Evolutionary conservation across 1,140 invertebrate species (phyloP), one percentile per base, ranked within the genome.

Genomic region (Diorhabda sublineata): DNA sequence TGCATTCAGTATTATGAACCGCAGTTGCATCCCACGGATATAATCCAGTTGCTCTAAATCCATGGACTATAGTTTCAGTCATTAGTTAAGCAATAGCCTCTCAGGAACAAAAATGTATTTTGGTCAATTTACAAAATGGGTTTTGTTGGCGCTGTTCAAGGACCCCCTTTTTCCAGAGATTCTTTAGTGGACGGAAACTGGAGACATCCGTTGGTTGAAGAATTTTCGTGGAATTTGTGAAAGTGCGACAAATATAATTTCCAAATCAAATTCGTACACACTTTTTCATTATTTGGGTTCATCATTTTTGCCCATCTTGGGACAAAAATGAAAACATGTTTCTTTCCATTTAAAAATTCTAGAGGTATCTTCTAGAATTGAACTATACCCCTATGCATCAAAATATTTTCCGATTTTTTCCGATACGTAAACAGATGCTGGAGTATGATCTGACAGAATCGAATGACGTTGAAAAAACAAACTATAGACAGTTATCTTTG

Each of bases 351-450:
- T 66, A 9, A 66, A 45, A 9, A 60, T 52, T 52, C 71, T 60
- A 43, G 64, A 67, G 45, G 70, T 70, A 61, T 77, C 71, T 42
- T 73, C 41, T 44, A 81, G 61, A 58, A 80, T 70, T 64, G 75
- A 69, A 9, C 45, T 3, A 64, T 57, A 72, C 11, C 67, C 60
- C 66, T 74, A 69, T 45, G 73, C 69, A 6, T 47, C n/a, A 68
- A 82, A 82, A 79, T 79, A 81, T 5, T 71, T 67, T 71, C 69
- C 71, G 11, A 80, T 75, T 68, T 76, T 67, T 47, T 70, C 57
- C 67, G 26, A 26, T 26, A 26, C 26, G 26, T 26, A 26, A 26
- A 59, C 56, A 7, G 42, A 5, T 26, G 26, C 1, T 26, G 26
- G 26, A 26, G 26, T 26, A 26, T 26, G 26, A 26, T 26, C 26